Percentiles rank a stretch among this genome's conserved stretches.
Conservation (phyloP, 2,113 vertebrate species). For the Nycticebus coucang region DNA sequence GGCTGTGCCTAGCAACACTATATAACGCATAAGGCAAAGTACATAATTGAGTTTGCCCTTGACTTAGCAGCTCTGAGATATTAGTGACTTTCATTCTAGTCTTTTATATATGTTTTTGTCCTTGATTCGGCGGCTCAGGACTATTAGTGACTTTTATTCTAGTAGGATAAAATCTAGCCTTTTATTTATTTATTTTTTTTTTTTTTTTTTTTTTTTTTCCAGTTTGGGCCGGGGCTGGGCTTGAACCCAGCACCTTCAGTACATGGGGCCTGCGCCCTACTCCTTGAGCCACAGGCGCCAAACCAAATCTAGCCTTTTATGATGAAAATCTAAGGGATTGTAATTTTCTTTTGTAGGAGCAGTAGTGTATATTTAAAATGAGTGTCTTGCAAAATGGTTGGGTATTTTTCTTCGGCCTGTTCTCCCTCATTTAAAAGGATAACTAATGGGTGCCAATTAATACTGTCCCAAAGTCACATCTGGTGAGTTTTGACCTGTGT, state of each 20-base stretch:
- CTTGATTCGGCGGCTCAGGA: neutral
- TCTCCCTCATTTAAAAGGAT: neutral
- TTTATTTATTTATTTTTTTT: too few relatives aligned
- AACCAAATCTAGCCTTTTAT: conserved; percentile 25
- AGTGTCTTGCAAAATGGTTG: neutral
- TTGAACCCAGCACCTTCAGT: too few relatives aligned
- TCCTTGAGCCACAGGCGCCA: too few relatives aligned
- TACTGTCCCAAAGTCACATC: neutral
- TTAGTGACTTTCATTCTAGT: neutral
- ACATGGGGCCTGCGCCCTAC: too few relatives aligned
- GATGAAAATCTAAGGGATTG: neutral
- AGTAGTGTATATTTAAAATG: neutral
- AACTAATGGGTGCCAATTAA: neutral
- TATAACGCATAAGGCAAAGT: neutral
- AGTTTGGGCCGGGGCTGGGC: too few relatives aligned
- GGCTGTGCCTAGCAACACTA: neutral
- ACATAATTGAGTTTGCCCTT: neutral
- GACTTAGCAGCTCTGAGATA: neutral
- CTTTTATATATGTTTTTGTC: neutral
- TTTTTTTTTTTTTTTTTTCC: too few relatives aligned
- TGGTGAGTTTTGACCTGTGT: neutral
- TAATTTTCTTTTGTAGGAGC: conserved; percentile 24
- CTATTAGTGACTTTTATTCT: neutral
- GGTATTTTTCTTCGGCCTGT: neutral
- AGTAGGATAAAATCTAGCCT: conserved; percentile 2